A percentile compares a stretch with the other conserved stretches of the same genome.
phyloP scores from a whole-genome alignment of 1,140 invertebrate species.

The Hyles euphorbiae region DNA sequence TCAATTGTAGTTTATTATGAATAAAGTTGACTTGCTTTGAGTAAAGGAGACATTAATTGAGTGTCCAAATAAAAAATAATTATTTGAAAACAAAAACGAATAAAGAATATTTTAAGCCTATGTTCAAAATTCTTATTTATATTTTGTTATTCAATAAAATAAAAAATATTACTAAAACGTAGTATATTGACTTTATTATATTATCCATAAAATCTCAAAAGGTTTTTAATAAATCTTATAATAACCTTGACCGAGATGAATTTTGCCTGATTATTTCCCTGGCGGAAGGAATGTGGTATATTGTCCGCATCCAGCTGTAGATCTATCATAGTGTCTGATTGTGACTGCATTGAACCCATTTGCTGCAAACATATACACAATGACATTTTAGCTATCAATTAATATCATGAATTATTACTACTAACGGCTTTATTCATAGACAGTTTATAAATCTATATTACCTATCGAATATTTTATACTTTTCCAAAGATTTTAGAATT shows the following conservation, averaged over 20 bases:
- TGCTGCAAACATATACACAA: constrained; percentile 25
- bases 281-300: constrained; percentile 20
- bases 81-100: background rate
- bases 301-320: constrained; percentile 39
- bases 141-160: background rate
- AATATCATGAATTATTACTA: background rate
- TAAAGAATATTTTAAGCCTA: too few relatives aligned
- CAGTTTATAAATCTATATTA: too few relatives aligned
- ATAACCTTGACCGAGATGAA: constrained; percentile 52
- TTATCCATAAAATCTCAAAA: background rate
- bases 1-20: background rate
- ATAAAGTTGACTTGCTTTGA: background rate
- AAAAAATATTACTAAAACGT: too few relatives aligned
- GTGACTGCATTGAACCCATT: constrained; percentile 35
- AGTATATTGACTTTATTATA: too few relatives aligned
- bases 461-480: too few relatives aligned
- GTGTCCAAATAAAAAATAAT: background rate
- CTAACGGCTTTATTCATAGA: too few relatives aligned
- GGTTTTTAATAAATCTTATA: background rate
- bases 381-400: background rate
- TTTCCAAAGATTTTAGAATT: too few relatives aligned
- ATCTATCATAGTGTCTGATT: constrained; percentile 49
- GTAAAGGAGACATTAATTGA: background rate
- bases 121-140: too few relatives aligned
- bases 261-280: constrained; percentile 32